Evolutionary conservation across 2,113 vertebrate species (phyloP).

Genomic region (Hipposideros armiger): DNA sequence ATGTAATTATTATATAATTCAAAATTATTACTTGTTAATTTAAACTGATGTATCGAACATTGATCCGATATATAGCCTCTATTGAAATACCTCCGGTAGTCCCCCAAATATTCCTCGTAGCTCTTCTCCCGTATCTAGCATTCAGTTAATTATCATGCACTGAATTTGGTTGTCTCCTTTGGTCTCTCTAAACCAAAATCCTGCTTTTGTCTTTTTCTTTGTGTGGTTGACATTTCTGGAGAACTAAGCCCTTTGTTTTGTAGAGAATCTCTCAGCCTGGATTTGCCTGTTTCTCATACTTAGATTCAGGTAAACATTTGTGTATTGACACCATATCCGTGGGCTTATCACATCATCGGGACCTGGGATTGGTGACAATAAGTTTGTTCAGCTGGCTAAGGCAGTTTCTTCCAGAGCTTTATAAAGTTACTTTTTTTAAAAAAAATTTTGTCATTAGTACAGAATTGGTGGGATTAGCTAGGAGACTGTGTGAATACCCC

Average conservation of each 20-base stretch:
- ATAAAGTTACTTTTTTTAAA: not conserved
- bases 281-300: not conserved
- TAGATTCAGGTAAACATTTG: not conserved
- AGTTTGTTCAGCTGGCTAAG: not conserved
- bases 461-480: not conserved
- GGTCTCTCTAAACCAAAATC: not conserved
- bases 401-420: not conserved
- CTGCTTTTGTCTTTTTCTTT: not conserved
- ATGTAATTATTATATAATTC: no score
- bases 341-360: rapidly evolving
- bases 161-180: not conserved
- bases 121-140: not conserved
- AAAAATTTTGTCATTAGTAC: not conserved
- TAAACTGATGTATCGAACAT: no score
- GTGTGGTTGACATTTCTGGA: not conserved
- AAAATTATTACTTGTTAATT: no score
- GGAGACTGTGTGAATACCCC: not conserved
- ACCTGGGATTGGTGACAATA: not conserved
- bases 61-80: not conserved
- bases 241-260: not conserved
- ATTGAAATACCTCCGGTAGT: not conserved
- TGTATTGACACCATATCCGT: rapidly evolving
- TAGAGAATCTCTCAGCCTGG: not conserved
- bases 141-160: not conserved
- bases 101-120: not conserved